Evolutionary conservation across 2,797 vertebrate species (phyloP), one percentile per base, ranked within the genome.

Genomic region (Neostethus bicornis): DNA sequence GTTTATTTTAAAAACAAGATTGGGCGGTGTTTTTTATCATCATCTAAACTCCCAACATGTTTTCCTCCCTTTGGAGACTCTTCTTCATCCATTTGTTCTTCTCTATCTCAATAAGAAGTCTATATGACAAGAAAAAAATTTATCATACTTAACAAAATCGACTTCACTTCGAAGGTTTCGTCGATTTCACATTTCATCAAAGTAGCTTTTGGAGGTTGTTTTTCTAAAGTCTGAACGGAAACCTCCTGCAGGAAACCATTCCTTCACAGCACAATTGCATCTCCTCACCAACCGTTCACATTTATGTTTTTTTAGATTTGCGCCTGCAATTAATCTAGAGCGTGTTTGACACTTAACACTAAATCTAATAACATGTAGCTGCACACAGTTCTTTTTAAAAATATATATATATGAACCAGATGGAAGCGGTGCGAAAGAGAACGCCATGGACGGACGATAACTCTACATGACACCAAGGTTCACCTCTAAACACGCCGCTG

Each of bases 331-430:
- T 62, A 24, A 60, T 66, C 25, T 37, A 7, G 46, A 17, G 32
- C 39, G 7, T 14, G n/a, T 57, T 44, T 13, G n/a, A 56, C 26
- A 1, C 5, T 55, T 49, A 10, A 16, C 26, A 5, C 17, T 25
- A 7, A 32, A 39, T 44, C 3, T 26, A 17, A n/a, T 29, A 21
- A 32, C 47, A 57, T 61, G 14, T 11, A 9, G 34, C 26, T 12
- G 3, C 24, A 12, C 1, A 7, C 3, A 9, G 2, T 4, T 10
- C 0, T 11, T 4, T 41, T 5, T 2, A 17, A 75, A n/a, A n/a
- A n/a, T n/a, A n/a, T n/a, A n/a, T n/a, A n/a, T n/a, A 71, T 16
- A 7, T 23, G 19, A 68, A 54, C 56, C 60, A 75, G 52, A 46
- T 62, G 41, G 37, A 55, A 56, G 61, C 41, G n/a, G 56, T 4